phyloP scores from a whole-genome alignment of 2,888 invertebrate species.

The Megaustenia siamemsis region DNA sequence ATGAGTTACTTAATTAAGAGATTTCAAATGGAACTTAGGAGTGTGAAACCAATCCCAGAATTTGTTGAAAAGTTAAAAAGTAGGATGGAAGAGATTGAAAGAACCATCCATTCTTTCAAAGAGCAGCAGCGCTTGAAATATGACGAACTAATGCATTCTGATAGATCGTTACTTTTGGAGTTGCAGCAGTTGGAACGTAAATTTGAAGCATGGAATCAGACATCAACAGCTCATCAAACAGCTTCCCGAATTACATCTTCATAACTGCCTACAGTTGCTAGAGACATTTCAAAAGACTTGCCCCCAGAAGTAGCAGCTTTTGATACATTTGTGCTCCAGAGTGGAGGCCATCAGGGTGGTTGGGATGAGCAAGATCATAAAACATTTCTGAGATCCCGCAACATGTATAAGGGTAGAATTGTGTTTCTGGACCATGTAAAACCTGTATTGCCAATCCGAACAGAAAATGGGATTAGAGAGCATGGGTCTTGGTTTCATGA shows the following conservation, averaged over 20 bases:
- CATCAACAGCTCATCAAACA: constrained; percentile 39
- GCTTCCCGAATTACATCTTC: constrained; percentile 49
- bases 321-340: constrained; percentile 78
- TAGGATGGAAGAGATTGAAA: constrained; percentile 79
- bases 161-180: constrained; percentile 73
- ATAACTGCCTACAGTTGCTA: constrained; percentile 69
- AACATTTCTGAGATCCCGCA: constrained; percentile 78
- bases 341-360: constrained; percentile 78
- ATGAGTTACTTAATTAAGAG: constrained; percentile 75
- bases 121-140: constrained; percentile 76
- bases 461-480: constrained; percentile 73
- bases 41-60: constrained; percentile 78
- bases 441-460: constrained; percentile 73
- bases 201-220: constrained; percentile 77
- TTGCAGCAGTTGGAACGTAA: constrained; percentile 76
- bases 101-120: constrained; percentile 75
- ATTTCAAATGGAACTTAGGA: constrained; percentile 76
- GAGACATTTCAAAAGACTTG: constrained; percentile 75
- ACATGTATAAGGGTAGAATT: constrained; percentile 75
- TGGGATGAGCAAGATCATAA: constrained; percentile 80
- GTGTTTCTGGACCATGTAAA: constrained; percentile 75
- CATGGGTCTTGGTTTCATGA: constrained; percentile 79
- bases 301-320: constrained; percentile 79
- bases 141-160: constrained; percentile 77
- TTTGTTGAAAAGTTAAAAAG: constrained; percentile 78